Percentiles rank a stretch among this genome's conserved stretches.
Evolutionary conservation across 2,113 vertebrate species (phyloP).

Genomic region (Dicrurus megarhynchus): DNA sequence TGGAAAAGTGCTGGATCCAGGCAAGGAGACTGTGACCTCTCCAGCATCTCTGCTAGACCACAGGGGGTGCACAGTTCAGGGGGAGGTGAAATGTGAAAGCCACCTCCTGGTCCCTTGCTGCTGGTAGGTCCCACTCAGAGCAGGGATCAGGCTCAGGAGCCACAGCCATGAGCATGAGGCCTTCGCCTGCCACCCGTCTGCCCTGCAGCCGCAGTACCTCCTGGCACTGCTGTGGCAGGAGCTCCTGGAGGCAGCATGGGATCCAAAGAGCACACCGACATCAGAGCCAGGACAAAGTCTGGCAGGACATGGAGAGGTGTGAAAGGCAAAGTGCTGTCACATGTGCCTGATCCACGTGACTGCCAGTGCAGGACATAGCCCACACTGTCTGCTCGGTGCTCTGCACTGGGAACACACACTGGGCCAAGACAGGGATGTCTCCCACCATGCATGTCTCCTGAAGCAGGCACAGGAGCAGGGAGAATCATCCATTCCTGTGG

Average conservation of each 20-base stretch:
- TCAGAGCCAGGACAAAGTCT: slow-evolving; percentile 53
- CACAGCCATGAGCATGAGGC: fast-evolving
- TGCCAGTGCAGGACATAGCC: fast-evolving
- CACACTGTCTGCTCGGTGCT: fast-evolving
- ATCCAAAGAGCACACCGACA: not conserved
- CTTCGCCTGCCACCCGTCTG: fast-evolving
- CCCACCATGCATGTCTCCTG: fast-evolving
- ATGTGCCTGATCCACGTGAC: not conserved
- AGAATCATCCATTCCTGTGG: not conserved
- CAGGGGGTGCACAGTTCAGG: not conserved
- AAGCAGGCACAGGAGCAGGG: not conserved
- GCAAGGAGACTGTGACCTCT: not conserved
- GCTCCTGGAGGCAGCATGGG: not conserved
- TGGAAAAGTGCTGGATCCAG: fast-evolving
- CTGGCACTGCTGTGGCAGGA: fast-evolving
- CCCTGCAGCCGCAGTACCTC: fast-evolving
- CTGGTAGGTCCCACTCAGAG: not conserved
- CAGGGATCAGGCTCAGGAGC: not conserved
- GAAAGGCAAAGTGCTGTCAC: not conserved
- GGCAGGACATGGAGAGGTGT: not conserved
- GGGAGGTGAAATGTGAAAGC: not conserved
- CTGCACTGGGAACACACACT: not conserved
- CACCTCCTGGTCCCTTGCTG: not conserved
- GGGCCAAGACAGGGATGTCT: not conserved
- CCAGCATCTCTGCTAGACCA: not conserved